Conservation (phyloP, 2,888 invertebrate species). For the Sesamia inferens region DNA sequence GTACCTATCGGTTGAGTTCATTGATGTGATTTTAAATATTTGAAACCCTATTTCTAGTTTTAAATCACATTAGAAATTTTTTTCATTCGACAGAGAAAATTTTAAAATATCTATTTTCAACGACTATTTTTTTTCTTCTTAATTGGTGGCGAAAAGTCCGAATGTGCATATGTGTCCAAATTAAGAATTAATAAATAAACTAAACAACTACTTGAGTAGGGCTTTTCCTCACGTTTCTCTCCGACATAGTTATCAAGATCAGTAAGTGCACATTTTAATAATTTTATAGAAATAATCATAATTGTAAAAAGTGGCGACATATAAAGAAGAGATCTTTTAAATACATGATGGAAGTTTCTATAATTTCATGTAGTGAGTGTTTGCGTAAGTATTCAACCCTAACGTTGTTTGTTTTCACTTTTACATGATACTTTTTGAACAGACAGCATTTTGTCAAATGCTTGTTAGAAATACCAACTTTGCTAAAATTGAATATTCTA, state of each 20-base stretch:
- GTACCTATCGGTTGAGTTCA: neutral
- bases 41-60: neutral
- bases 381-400: neutral
- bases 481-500: slow-evolving; percentile 40
- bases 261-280: neutral
- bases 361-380: neutral
- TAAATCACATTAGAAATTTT: no score
- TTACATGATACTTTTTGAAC: neutral
- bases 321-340: neutral
- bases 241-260: neutral
- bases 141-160: neutral
- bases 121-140: neutral
- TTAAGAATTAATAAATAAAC: no score
- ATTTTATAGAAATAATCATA: neutral
- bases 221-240: no score
- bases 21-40: neutral
- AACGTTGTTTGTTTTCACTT: neutral
- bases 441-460: slow-evolving; percentile 8
- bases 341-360: neutral
- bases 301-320: neutral
- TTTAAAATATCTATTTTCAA: neutral
- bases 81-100: neutral
- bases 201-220: no score
- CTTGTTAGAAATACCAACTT: slow-evolving; percentile 23
- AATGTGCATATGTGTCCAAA: neutral